Conservation (phyloP, 2,888 invertebrate species). For the Sinotaia quadrata region DNA sequence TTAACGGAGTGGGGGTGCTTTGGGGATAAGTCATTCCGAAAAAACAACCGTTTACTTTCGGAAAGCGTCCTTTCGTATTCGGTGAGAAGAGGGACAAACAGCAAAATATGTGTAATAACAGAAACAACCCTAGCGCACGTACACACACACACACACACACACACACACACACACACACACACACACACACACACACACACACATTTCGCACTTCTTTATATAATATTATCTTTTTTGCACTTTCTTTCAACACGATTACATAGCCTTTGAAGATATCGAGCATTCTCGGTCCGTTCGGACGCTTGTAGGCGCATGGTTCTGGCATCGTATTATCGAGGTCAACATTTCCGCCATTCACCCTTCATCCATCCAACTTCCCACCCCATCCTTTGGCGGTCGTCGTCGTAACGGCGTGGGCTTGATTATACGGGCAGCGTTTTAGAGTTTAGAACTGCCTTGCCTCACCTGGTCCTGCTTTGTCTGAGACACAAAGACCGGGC, state of each 20-base stretch:
- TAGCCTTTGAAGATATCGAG: too few species aligned
- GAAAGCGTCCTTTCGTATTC: too few species aligned
- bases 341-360: neutral
- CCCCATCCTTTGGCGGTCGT: too few species aligned
- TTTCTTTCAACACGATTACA: too few species aligned
- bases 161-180: conserved; percentile 11
- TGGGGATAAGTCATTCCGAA: too few species aligned
- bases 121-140: neutral
- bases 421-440: neutral
- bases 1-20: too few species aligned
- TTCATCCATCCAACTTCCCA: too few species aligned
- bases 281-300: too few species aligned
- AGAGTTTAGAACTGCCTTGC: neutral
- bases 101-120: neutral
- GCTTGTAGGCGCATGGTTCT: conserved; percentile 3
- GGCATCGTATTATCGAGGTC: neutral
- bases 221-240: neutral
- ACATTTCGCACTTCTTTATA: neutral
- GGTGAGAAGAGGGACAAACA: neutral
- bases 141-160: conserved; percentile 11
- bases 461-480: neutral
- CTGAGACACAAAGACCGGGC: neutral
- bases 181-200: conserved; percentile 7
- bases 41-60: too few species aligned
- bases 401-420: neutral